Percentiles rank a stretch among this genome's conserved stretches.
Conservation (phyloP, 53 echinoderm and acorn worm genomes). For the Temnopleurus reevesii region DNA sequence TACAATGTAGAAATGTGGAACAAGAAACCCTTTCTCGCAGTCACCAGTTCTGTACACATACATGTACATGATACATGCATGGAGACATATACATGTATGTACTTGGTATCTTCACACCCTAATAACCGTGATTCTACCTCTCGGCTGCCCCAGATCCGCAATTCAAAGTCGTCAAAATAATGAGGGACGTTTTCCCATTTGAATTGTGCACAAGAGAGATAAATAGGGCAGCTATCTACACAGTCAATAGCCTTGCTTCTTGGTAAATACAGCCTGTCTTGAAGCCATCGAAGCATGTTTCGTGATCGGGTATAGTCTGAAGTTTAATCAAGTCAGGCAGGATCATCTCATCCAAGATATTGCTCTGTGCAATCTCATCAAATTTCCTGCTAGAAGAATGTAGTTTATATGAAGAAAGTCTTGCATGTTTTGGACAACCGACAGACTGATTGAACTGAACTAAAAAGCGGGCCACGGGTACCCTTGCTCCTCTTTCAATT, state of each 20-base stretch:
- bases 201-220: not conserved
- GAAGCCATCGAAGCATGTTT: not conserved
- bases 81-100: too few relatives aligned
- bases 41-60: too few relatives aligned
- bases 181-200: not conserved
- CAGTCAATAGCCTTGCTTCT: conserved; percentile 4
- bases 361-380: not conserved
- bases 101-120: not conserved
- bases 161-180: conserved; percentile 9
- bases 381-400: not conserved
- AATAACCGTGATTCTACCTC: not conserved
- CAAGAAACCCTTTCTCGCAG: too few relatives aligned
- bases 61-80: too few relatives aligned
- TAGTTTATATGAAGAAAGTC: not conserved
- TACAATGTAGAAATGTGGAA: too few relatives aligned
- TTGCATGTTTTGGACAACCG: not conserved
- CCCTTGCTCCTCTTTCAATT: too few relatives aligned
- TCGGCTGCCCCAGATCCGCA: not conserved
- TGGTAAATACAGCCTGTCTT: not conserved
- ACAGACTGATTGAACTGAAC: too few relatives aligned
- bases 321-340: conserved; percentile 14
- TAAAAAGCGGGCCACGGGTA: too few relatives aligned
- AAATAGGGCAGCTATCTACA: not conserved
- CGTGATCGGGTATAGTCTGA: not conserved
- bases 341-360: not conserved